Evolutionary conservation across 2,888 invertebrate genomes (phyloP).

Genomic region (Tryphoninae sp.): DNA sequence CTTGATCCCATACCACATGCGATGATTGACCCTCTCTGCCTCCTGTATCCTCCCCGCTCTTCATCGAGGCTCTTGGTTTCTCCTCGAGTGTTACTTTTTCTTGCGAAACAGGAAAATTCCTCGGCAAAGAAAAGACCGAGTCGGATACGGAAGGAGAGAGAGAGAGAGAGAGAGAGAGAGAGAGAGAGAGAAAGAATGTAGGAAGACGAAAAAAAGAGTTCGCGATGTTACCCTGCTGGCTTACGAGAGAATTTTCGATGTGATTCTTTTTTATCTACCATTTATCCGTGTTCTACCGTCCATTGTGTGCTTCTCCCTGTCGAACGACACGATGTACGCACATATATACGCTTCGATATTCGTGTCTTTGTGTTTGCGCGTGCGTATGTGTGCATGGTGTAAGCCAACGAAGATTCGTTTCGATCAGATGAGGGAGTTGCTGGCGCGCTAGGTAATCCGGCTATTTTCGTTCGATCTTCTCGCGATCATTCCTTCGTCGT

Average conservation of each 20-base stretch:
- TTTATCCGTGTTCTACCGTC: background rate
- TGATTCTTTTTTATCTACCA: conserved; percentile 24
- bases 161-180: conserved; percentile 15
- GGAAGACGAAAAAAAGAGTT: conserved; percentile 10
- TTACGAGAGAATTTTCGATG: conserved; percentile 44
- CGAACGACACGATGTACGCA: background rate
- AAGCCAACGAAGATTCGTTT: conserved; percentile 43
- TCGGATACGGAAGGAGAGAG: conserved; percentile 1
- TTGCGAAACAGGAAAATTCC: conserved; percentile 50
- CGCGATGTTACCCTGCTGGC: conserved; percentile 28
- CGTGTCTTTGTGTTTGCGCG: background rate
- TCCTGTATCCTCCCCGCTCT: conserved; percentile 53
- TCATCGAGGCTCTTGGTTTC: conserved; percentile 62
- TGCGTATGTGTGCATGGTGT: conserved; percentile 13
- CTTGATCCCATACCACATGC: conserved; percentile 45
- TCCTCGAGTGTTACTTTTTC: conserved; percentile 65
- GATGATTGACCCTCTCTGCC: conserved; percentile 17
- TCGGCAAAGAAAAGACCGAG: conserved; percentile 17
- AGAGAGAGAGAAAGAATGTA: conserved; percentile 17
- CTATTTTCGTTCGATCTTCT: conserved; percentile 64
- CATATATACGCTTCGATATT: background rate
- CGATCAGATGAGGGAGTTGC: conserved; percentile 21
- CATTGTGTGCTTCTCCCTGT: conserved; percentile 12
- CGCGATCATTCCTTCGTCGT: conserved; percentile 51
- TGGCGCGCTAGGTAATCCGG: conserved; percentile 53